Evolutionary conservation across 2,888 invertebrate species (phyloP).

Genomic region (Drosophila phalerata): DNA sequence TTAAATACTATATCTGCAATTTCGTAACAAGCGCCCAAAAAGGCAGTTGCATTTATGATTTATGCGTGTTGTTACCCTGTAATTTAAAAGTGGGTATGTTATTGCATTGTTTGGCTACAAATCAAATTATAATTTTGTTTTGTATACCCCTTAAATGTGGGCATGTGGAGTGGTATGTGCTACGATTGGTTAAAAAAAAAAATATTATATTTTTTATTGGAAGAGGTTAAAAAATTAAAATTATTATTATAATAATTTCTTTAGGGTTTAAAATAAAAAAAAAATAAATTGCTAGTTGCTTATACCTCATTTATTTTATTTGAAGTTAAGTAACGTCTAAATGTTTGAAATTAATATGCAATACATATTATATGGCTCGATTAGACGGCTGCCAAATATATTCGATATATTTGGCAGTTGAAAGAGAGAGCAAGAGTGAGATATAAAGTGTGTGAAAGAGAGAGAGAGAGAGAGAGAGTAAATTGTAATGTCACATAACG

Average conservation of each 20-base stretch:
- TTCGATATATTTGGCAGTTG: neutral
- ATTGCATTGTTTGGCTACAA: neutral
- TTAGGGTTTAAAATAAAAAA: too few relatives aligned
- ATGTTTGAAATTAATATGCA: neutral
- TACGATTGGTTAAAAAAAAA: too few relatives aligned
- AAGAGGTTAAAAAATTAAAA: too few relatives aligned
- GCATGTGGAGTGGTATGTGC: neutral
- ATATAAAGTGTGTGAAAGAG: neutral
- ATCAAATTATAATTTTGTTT: neutral
- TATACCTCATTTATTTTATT: neutral
- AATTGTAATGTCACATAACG: conserved; percentile 8
- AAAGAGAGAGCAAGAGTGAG: neutral
- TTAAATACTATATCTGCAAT: conserved; percentile 20
- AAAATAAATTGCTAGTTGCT: too few relatives aligned
- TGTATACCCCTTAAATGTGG: neutral
- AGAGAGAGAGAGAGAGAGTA: neutral
- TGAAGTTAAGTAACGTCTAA: too few relatives aligned
- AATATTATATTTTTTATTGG: too few relatives aligned
- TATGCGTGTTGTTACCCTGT: neutral
- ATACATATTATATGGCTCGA: neutral
- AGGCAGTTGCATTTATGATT: neutral
- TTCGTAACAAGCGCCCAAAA: neutral
- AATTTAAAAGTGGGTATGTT: neutral
- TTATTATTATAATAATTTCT: too few relatives aligned
- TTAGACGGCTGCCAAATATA: neutral